Conservation (phyloP, 2,888 invertebrate species). For the Fragum fragum region DNA sequence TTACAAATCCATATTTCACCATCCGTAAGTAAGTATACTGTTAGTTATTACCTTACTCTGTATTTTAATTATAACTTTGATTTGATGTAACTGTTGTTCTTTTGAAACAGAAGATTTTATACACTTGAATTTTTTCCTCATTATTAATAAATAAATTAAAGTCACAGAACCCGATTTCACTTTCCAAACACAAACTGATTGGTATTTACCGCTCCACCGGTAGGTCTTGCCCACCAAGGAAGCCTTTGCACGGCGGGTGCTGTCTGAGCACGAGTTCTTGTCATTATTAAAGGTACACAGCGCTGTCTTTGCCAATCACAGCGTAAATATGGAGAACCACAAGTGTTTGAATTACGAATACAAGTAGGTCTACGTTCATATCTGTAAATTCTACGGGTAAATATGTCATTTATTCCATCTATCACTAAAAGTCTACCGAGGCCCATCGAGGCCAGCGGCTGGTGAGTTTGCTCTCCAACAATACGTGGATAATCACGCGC, state of each 20-base stretch:
- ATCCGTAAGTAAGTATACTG: too few relatives aligned
- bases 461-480: constrained; percentile 71
- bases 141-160: constrained; percentile 12
- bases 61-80: too few relatives aligned
- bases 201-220: constrained; percentile 5
- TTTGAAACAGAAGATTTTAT: too few relatives aligned
- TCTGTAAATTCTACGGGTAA: constrained; percentile 72
- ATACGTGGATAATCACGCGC: constrained; percentile 73
- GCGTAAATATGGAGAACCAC: constrained; percentile 74
- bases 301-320: constrained; percentile 74
- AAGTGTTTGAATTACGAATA: constrained; percentile 69
- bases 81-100: too few relatives aligned
- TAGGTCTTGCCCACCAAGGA: constrained; percentile 69
- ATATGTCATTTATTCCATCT: constrained; percentile 75
- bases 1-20: too few relatives aligned
- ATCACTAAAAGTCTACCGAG: constrained; percentile 75
- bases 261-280: constrained; percentile 40
- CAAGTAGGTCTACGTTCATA: constrained; percentile 69
- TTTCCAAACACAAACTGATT: constrained; percentile 62
- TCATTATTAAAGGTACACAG: constrained; percentile 76
- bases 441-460: constrained; percentile 74
- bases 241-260: constrained; percentile 44
- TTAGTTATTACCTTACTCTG: too few relatives aligned
- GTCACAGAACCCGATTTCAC: background rate
- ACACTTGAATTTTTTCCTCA: too few relatives aligned